Conservation (phyloP, 2,113 vertebrate genomes). For the Dinomys branickii region DNA sequence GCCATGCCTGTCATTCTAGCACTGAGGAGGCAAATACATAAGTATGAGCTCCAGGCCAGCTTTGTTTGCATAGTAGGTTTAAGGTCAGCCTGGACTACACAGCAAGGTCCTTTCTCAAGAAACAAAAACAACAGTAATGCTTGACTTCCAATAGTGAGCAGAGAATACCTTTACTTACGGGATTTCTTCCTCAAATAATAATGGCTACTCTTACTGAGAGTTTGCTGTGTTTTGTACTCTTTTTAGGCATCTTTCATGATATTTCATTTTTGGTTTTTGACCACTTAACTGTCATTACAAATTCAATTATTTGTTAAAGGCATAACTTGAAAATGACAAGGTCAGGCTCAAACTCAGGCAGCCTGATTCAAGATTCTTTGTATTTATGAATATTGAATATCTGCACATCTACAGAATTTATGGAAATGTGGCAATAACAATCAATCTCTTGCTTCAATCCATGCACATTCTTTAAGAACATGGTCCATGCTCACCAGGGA, state of each 20-base stretch:
- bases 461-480: neutral
- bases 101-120: neutral
- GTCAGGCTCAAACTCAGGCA: neutral
- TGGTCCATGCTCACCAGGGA: neutral
- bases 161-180: neutral
- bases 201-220: neutral
- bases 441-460: neutral
- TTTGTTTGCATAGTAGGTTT: neutral
- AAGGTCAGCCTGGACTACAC: neutral
- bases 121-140: neutral
- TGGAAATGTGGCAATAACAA: neutral
- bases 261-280: neutral
- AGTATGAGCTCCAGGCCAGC: neutral
- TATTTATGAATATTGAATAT: neutral
- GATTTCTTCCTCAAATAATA: neutral
- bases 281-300: conserved; percentile 6
- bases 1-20: neutral
- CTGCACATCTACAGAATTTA: neutral
- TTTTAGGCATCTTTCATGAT: neutral
- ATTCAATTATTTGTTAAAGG: neutral
- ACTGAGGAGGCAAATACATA: neutral
- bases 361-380: neutral
- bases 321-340: conserved; percentile 34
- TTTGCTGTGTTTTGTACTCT: neutral
- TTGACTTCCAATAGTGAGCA: neutral